Conservation (phyloP, 2,888 invertebrate species). For the Thera obeliscata region DNA sequence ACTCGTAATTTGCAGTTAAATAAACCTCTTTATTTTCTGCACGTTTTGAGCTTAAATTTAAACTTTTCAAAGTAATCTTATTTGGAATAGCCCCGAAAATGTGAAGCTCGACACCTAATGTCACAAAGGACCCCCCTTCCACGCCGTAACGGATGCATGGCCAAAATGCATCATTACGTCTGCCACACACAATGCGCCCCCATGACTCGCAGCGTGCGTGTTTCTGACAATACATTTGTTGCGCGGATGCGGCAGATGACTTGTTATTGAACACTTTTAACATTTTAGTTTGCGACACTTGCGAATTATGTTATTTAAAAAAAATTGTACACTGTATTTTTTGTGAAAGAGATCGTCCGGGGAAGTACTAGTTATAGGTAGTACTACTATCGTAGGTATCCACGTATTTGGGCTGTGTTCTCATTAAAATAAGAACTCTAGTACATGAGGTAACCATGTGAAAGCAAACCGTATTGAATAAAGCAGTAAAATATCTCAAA, state of each 20-base stretch:
- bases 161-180: constrained; percentile 67
- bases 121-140: constrained; percentile 44
- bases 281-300: constrained; percentile 29
- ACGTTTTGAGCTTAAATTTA: neutral
- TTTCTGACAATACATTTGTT: constrained; percentile 45
- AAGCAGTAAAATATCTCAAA: too few species aligned
- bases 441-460: too few species aligned
- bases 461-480: too few species aligned
- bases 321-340: too few species aligned
- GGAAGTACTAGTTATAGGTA: too few species aligned
- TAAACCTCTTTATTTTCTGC: neutral
- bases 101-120: constrained; percentile 36
- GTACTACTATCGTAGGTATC: too few species aligned
- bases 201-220: constrained; percentile 40
- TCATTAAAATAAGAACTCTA: too few species aligned
- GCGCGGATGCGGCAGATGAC: constrained; percentile 34
- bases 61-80: neutral
- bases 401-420: too few species aligned
- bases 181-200: constrained; percentile 56
- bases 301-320: neutral
- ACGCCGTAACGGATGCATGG: constrained; percentile 55
- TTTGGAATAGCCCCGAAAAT: constrained; percentile 19
- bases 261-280: constrained; percentile 33
- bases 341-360: too few species aligned
- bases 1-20: constrained; percentile 19